Conservation (phyloP, 2,888 invertebrate genomes). For the Xylota segnis region DNA sequence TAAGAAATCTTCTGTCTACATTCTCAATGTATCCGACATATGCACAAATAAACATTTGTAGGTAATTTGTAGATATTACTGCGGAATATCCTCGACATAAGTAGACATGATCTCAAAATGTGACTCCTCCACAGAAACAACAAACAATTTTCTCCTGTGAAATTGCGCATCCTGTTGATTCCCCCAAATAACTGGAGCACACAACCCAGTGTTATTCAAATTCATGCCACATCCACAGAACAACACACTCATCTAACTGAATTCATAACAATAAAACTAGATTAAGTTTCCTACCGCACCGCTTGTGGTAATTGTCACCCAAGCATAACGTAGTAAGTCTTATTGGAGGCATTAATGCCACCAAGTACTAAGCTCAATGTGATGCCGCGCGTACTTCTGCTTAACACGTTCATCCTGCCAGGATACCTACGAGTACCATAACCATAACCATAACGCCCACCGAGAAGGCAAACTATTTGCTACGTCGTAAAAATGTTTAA, state of each 20-base stretch:
- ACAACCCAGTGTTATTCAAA: background rate
- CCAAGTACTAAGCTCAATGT: background rate
- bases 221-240: background rate
- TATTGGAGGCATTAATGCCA: background rate
- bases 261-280: conserved; percentile 13
- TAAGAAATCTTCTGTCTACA: no score
- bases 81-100: no score
- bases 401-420: background rate
- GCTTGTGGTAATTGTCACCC: conserved; percentile 11
- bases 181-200: background rate
- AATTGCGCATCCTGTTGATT: background rate
- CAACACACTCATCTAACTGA: background rate
- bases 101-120: no score
- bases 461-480: conserved; percentile 17
- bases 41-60: no score
- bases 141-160: no score
- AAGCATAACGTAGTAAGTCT: background rate
- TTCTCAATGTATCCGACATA: no score
- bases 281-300: background rate
- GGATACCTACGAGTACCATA: no score
- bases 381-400: conserved; percentile 1
- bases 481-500: background rate
- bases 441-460: background rate
- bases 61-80: no score
- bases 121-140: no score